phyloP scores from a whole-genome alignment of 1,140 invertebrate species.

The Drosophila rufa region DNA sequence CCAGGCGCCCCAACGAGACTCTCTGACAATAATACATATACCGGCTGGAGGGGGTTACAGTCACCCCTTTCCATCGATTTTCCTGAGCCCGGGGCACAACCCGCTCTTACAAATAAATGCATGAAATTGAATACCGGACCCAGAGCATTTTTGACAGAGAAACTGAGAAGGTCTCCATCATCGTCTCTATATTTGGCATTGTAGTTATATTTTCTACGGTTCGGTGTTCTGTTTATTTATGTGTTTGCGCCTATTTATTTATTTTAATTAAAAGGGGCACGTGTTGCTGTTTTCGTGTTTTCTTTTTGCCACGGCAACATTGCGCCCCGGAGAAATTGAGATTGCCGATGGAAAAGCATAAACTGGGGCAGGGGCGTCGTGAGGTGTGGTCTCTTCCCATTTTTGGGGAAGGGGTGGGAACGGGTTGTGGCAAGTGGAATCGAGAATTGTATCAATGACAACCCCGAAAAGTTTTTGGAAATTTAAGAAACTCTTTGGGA shows the following conservation, averaged over 20 bases:
- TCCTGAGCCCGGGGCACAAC: conserved; percentile 46
- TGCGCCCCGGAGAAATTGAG: conserved; percentile 32
- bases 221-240: conserved; percentile 58
- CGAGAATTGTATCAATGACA: conserved; percentile 37
- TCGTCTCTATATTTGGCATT: conserved; percentile 49
- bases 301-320: conserved; percentile 67
- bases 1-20: conserved; percentile 37
- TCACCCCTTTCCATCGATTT: conserved; percentile 27
- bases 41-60: conserved; percentile 1
- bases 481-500: neutral
- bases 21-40: neutral
- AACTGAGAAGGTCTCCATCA: conserved; percentile 53
- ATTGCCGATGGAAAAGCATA: conserved; percentile 2
- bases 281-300: conserved; percentile 80
- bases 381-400: conserved; percentile 19
- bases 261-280: conserved; percentile 82
- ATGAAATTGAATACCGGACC: conserved; percentile 74
- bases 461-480: neutral
- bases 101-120: conserved; percentile 66
- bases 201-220: conserved; percentile 32
- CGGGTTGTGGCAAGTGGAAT: conserved; percentile 54
- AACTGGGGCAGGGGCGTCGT: neutral
- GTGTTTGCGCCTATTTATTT: conserved; percentile 77
- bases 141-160: conserved; percentile 61
- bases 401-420: conserved; percentile 36